Evolutionary conservation across 1,140 invertebrate genomes (phyloP).

Genomic region (Eumaeus atala): DNA sequence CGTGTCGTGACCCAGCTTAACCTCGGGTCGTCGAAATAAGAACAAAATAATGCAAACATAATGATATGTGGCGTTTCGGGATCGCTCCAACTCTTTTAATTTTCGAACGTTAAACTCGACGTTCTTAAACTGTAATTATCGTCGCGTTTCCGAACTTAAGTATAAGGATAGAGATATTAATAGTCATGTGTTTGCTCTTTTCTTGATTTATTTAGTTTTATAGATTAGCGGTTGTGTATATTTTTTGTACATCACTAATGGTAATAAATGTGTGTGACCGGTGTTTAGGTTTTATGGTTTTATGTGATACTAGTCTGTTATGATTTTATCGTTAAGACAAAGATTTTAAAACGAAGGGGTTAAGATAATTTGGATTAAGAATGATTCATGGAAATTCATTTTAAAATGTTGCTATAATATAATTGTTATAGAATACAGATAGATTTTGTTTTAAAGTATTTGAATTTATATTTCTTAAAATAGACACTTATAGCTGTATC

Average conservation of each 20-base stretch:
- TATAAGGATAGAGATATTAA: conserved; percentile 71
- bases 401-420: background rate
- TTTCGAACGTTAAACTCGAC: conserved; percentile 56
- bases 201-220: conserved; percentile 67
- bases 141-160: conserved; percentile 60
- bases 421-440: no score
- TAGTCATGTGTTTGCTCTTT: conserved; percentile 61
- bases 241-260: conserved; percentile 57
- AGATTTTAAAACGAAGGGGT: conserved; percentile 15
- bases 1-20: conserved; percentile 68
- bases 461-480: no score
- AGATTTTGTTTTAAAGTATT: no score
- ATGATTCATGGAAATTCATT: conserved; percentile 20
- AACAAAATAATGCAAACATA: conserved; percentile 69
- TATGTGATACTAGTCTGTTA: conserved; percentile 16
- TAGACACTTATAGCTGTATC: no score
- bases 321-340: conserved; percentile 6
- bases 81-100: conserved; percentile 57
- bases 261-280: conserved; percentile 55
- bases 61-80: conserved; percentile 58
- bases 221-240: conserved; percentile 55
- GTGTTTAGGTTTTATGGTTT: conserved; percentile 25
- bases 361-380: conserved; percentile 19
- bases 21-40: conserved; percentile 57
- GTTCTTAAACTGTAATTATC: conserved; percentile 63